Evolutionary conservation across 2,888 invertebrate genomes (phyloP).

Genomic region (Andricus curvator): DNA sequence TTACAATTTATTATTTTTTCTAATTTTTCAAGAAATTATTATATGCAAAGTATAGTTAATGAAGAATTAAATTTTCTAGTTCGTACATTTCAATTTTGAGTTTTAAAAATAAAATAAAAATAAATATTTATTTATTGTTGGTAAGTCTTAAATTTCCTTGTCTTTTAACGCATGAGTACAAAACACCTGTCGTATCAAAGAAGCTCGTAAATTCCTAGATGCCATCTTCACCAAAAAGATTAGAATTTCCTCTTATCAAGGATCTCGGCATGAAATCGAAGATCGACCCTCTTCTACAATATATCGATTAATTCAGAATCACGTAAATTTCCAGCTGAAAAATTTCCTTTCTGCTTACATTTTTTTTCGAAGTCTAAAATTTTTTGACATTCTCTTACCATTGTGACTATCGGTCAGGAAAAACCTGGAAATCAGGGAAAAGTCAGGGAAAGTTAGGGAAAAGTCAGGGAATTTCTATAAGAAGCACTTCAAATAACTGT

Average conservation of each 20-base stretch:
- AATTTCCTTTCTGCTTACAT: background rate
- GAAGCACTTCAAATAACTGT: too few species aligned
- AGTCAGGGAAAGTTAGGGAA: too few species aligned
- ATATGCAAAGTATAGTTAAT: too few species aligned
- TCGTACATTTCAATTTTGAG: too few species aligned
- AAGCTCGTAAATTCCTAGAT: constrained; percentile 26
- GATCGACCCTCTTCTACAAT: background rate
- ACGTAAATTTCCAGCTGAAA: background rate
- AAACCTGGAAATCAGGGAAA: too few species aligned
- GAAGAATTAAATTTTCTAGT: too few species aligned
- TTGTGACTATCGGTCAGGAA: too few species aligned
- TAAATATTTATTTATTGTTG: background rate
- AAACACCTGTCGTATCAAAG: constrained; percentile 19
- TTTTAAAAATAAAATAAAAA: background rate
- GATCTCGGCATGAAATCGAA: constrained; percentile 24
- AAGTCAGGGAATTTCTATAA: too few species aligned
- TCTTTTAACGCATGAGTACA: background rate
- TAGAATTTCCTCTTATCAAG: background rate
- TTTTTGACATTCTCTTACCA: background rate
- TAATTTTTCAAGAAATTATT: too few species aligned
- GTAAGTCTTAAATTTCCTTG: background rate
- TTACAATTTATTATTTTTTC: too few species aligned
- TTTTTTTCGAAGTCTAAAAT: background rate
- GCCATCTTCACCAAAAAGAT: constrained; percentile 25
- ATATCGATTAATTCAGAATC: background rate